Percentiles rank a stretch among this genome's conserved stretches.
Conservation (phyloP, 2,888 invertebrate genomes). For the Rugalucina vietnamica region DNA sequence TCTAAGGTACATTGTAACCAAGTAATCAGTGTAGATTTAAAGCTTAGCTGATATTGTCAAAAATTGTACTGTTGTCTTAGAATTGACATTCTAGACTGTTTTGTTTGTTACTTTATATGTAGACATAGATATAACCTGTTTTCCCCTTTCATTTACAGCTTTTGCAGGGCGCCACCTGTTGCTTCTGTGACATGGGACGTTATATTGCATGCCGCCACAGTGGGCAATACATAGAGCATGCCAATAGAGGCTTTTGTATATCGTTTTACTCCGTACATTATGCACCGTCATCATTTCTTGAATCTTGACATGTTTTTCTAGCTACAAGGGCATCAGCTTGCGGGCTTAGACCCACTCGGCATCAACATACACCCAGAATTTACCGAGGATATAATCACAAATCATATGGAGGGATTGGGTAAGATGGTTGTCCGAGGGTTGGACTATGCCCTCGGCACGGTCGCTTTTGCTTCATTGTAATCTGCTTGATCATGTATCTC, state of each 20-base stretch:
- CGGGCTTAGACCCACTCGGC: conserved; percentile 98
- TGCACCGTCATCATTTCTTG: conserved; percentile 25
- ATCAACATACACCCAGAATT: conserved; percentile 85
- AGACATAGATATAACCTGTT: neutral
- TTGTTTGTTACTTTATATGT: neutral
- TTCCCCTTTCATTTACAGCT: neutral
- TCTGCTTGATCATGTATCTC: neutral
- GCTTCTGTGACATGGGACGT: neutral
- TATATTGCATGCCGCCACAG: too few relatives aligned
- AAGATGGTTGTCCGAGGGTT: neutral
- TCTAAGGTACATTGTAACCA: too few relatives aligned
- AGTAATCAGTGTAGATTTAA: too few relatives aligned
- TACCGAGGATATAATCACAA: conserved; percentile 53
- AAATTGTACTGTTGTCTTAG: neutral
- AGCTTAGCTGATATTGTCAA: conserved; percentile 11
- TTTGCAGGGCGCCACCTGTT: neutral
- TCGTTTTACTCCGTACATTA: neutral
- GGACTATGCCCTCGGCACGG: neutral
- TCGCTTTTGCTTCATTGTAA: neutral
- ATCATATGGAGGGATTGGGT: conserved; percentile 16
- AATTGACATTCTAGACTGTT: neutral
- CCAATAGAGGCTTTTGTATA: neutral
- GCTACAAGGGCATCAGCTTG: conserved; percentile 99
- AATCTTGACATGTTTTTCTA: conserved; percentile 84
- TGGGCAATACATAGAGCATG: neutral